These are phyloP conservation scores for Oscheius onirici DNA, from an alignment of 2,888 invertebrate species.

Conservation along the genomic window DNA sequence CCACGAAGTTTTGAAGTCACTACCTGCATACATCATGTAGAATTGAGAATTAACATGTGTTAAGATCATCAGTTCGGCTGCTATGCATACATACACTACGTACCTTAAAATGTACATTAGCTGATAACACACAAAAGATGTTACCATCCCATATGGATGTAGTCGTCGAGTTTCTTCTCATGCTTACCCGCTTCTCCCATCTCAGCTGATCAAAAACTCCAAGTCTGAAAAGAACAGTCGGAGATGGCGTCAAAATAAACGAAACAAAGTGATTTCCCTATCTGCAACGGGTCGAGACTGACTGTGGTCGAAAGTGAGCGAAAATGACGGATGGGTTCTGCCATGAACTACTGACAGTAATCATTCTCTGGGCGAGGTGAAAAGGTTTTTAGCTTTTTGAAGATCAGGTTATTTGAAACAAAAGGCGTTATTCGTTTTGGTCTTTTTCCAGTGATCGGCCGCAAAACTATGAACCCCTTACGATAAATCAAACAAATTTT, in stretches of 20 bases:
- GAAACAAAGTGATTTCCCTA: slow-evolving; percentile 21
- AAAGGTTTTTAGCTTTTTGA: neutral
- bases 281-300: slow-evolving; percentile 10
- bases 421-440: no score
- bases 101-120: slow-evolving; percentile 28
- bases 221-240: slow-evolving; percentile 6
- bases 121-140: slow-evolving; percentile 6
- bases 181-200: neutral
- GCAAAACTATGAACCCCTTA: no score
- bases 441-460: no score
- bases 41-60: slow-evolving; percentile 52
- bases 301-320: slow-evolving; percentile 28
- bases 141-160: slow-evolving; percentile 50
- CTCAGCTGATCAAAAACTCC: no score
- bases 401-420: no score
- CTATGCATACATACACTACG: slow-evolving; percentile 44
- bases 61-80: slow-evolving; percentile 49
- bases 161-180: slow-evolving; percentile 48
- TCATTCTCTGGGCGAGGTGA: neutral
- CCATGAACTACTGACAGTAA: slow-evolving; percentile 28
- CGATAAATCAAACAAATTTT: no score
- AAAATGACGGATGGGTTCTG: slow-evolving; percentile 30
- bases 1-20: no score
- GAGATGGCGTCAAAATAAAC: neutral
- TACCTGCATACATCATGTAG: slow-evolving; percentile 61